Conservation (phyloP, 2,113 vertebrate genomes). For the Mionectes macconnelli region DNA sequence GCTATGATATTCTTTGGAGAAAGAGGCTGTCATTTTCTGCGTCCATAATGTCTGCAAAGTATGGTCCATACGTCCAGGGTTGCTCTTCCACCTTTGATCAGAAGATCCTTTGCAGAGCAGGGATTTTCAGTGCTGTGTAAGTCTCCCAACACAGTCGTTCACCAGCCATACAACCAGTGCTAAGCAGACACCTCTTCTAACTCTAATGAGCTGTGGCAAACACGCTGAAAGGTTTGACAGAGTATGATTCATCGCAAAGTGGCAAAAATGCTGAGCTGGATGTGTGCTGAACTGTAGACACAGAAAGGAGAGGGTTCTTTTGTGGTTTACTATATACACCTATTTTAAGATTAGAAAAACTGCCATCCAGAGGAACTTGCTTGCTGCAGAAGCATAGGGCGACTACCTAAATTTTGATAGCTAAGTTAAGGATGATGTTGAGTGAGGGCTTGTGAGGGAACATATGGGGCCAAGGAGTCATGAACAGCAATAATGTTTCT, state of each 20-base stretch:
- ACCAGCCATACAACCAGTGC: accelerated
- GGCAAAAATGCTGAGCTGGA: not conserved
- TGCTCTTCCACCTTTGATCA: not conserved
- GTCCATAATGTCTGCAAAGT: not conserved
- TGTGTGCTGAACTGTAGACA: not conserved
- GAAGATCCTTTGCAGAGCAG: not conserved
- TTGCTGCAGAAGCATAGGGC: not conserved
- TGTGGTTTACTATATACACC: not conserved
- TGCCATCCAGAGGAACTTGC: not conserved
- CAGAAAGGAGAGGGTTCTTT: not conserved
- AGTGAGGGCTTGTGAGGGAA: not conserved
- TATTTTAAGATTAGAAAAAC: not conserved
- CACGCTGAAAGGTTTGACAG: not conserved
- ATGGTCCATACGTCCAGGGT: accelerated
- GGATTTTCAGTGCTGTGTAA: not conserved
- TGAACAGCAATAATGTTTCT: not conserved
- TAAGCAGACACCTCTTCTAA: not conserved
- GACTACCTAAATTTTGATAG: not conserved
- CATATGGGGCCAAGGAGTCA: not conserved
- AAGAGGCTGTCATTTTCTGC: not conserved
- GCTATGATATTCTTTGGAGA: not conserved
- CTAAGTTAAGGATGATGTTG: not conserved
- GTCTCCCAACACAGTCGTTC: not conserved
- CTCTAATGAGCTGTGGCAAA: not conserved
- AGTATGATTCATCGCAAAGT: not conserved